phyloP scores from a whole-genome alignment of 2,888 invertebrate genomes.

The Calliphora vomitoria region DNA sequence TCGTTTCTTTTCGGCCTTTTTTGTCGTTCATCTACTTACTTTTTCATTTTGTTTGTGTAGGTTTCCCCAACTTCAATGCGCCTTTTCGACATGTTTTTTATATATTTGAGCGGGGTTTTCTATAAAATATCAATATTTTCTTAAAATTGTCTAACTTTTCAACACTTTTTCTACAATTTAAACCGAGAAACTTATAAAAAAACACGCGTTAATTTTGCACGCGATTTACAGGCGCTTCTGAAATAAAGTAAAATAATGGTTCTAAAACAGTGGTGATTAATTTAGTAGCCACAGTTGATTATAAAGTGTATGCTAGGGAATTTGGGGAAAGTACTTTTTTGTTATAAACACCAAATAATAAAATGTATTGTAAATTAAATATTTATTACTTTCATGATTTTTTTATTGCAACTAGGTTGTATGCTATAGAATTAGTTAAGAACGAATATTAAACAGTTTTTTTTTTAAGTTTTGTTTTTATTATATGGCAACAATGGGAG shows the following conservation, averaged over 20 bases:
- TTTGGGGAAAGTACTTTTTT: too few species aligned
- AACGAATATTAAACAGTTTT: too few species aligned
- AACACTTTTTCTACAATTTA: neutral
- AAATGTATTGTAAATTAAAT: too few species aligned
- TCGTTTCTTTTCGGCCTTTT: conserved; percentile 4
- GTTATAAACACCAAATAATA: too few species aligned
- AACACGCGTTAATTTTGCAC: conserved; percentile 75
- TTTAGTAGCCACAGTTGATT: conserved; percentile 2
- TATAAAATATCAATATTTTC: neutral
- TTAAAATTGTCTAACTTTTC: neutral
- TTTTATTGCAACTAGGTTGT: too few species aligned
- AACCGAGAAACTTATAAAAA: conserved; percentile 10
- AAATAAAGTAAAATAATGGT: conserved; percentile 19
- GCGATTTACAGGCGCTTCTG: conserved; percentile 18
- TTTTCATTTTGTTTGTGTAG: conserved; percentile 88
- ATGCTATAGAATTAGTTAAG: too few species aligned
- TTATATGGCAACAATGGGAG: too few species aligned
- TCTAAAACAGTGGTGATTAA: conserved; percentile 32
- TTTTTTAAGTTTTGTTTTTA: too few species aligned
- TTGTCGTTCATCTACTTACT: conserved; percentile 85
- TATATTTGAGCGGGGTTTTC: conserved; percentile 27
- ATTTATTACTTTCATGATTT: too few species aligned
- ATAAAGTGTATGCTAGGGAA: neutral
- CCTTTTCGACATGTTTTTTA: conserved; percentile 89
- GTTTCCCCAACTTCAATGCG: conserved; percentile 95